Conservation (phyloP, 2,113 vertebrate species). For the Dipodomys ordii region DNA sequence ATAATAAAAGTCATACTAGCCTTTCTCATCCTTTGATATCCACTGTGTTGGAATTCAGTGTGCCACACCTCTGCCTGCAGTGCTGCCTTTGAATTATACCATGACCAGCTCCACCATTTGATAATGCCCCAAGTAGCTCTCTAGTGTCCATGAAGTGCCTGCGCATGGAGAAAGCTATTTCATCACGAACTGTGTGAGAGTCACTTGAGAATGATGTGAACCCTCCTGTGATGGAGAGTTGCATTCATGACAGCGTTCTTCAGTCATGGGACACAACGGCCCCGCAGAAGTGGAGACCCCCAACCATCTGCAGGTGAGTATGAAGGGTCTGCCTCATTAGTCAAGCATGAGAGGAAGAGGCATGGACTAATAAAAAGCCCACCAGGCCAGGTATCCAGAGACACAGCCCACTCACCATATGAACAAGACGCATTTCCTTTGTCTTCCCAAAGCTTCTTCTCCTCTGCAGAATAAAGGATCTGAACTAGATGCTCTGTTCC, state of each 20-base stretch:
- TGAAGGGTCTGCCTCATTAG: background rate
- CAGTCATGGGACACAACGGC: conserved; percentile 50
- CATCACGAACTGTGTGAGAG: conserved; percentile 34
- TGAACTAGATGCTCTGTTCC: background rate
- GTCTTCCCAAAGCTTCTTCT: background rate
- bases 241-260: background rate
- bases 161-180: background rate
- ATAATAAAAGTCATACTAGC: background rate
- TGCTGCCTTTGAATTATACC: background rate
- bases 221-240: conserved; percentile 30
- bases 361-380: background rate
- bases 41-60: background rate
- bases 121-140: background rate
- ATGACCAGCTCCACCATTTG: background rate
- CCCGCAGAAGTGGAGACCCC: conserved; percentile 47
- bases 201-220: conserved; percentile 41
- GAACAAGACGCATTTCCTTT: background rate
- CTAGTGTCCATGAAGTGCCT: background rate
- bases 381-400: background rate
- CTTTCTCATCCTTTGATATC: background rate
- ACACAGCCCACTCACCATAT: rapidly evolving
- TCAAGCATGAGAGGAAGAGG: background rate
- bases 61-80: background rate
- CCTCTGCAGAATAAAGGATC: background rate
- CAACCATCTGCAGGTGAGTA: background rate